phyloP scores from a whole-genome alignment of 2,113 vertebrate species.

The Scomber japonicus region DNA sequence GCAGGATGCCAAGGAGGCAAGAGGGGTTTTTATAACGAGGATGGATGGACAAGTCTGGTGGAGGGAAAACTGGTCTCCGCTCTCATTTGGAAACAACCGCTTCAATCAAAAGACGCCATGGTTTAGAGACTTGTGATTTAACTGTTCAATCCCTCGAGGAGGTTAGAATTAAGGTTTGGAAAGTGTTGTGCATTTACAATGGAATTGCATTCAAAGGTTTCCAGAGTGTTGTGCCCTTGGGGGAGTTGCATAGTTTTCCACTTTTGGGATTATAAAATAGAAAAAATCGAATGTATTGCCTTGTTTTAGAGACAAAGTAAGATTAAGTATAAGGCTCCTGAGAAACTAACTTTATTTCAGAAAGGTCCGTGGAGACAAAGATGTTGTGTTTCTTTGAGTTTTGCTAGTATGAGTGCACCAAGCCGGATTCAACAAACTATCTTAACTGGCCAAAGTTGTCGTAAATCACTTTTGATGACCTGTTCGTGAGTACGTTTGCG shows the following conservation, averaged over 20 bases:
- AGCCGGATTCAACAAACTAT: no score
- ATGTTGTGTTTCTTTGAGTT: no score
- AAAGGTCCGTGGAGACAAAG: background rate
- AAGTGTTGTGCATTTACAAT: constrained; percentile 63
- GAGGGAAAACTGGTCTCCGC: constrained; percentile 67
- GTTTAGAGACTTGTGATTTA: constrained; percentile 73
- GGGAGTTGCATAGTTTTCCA: constrained; percentile 34
- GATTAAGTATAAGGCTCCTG: constrained; percentile 18
- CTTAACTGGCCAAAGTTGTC: no score
- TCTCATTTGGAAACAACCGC: constrained; percentile 71
- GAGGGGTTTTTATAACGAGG: constrained; percentile 72
- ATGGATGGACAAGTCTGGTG: constrained; percentile 73
- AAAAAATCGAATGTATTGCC: constrained; percentile 22
- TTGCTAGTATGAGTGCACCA: no score
- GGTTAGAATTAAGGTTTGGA: constrained; percentile 58
- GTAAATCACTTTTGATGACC: no score
- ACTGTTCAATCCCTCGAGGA: constrained; percentile 52
- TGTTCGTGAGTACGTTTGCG: no score
- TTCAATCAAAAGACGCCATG: constrained; percentile 67
- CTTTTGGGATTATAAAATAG: constrained; percentile 36
- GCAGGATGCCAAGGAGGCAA: constrained; percentile 22
- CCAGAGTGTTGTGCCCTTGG: constrained; percentile 52
- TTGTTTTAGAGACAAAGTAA: constrained; percentile 39
- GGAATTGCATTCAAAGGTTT: constrained; percentile 56
- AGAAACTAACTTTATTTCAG: constrained; percentile 20